Conservation (phyloP, 2,113 vertebrate species). For the Empidonax traillii region DNA sequence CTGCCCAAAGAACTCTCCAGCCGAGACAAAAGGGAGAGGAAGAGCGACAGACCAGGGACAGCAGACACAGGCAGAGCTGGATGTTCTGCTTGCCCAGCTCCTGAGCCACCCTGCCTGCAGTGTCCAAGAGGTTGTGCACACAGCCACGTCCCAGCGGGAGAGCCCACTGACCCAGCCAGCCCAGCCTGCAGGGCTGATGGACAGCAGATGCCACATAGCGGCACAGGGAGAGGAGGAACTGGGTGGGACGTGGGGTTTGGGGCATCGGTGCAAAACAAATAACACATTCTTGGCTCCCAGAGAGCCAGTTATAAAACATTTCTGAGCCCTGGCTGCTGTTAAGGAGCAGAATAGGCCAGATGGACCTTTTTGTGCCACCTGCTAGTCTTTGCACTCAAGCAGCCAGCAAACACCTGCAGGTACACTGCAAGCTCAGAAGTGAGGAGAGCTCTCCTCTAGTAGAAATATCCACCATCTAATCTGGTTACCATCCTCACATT, state of each 20-base stretch:
- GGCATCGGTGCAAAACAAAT: background rate
- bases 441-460: background rate
- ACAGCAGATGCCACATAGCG: background rate
- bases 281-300: background rate
- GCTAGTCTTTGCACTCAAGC: background rate
- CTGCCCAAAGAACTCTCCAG: background rate
- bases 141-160: background rate
- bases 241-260: background rate
- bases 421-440: background rate
- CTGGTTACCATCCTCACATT: background rate
- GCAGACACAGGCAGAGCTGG: background rate
- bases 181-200: background rate
- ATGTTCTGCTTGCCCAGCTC: background rate
- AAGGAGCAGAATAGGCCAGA: background rate
- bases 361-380: background rate
- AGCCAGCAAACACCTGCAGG: background rate
- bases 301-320: background rate
- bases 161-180: background rate
- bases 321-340: background rate
- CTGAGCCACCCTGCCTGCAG: background rate
- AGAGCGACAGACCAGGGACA: background rate
- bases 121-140: rapidly evolving
- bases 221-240: background rate
- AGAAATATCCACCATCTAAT: background rate
- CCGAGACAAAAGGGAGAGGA: background rate